These are phyloP conservation scores for Ptychoptera albimana DNA, from an alignment of 2,888 invertebrate species.

Conservation along the genomic window DNA sequence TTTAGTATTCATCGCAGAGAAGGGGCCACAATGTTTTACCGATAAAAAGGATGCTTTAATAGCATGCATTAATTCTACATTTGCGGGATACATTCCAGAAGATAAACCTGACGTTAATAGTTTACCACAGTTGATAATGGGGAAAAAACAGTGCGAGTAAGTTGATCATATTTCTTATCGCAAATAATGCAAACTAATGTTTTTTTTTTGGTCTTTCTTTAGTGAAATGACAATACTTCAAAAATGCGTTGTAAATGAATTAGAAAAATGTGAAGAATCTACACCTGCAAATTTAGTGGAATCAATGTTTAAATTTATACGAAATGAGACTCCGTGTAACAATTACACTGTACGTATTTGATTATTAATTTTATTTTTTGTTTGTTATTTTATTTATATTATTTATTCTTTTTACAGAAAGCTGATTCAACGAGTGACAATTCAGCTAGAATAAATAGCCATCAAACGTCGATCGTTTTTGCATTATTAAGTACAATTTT, in stretches of 20 bases:
- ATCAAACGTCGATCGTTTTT: too few relatives aligned
- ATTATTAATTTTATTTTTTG: too few relatives aligned
- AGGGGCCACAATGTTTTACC: conserved; percentile 59
- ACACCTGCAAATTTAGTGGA: conserved; percentile 69
- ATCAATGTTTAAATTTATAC: conserved; percentile 52
- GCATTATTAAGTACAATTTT: too few relatives aligned
- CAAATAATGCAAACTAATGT: neutral
- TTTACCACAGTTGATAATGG: conserved; percentile 43
- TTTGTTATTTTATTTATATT: too few relatives aligned
- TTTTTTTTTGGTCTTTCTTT: neutral
- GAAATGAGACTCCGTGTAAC: too few relatives aligned
- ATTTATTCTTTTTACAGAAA: too few relatives aligned
- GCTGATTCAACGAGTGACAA: too few relatives aligned
- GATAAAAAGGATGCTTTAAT: conserved; percentile 42
- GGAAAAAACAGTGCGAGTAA: conserved; percentile 29
- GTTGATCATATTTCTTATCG: neutral
- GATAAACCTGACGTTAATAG: conserved; percentile 29
- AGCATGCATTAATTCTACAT: conserved; percentile 45
- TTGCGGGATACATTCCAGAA: conserved; percentile 34
- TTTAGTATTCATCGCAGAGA: conserved; percentile 63
- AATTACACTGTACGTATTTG: too few relatives aligned
- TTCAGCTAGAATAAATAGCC: too few relatives aligned
- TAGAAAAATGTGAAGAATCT: conserved; percentile 41
- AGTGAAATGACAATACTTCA: conserved; percentile 21
- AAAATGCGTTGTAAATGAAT: conserved; percentile 20